These are phyloP conservation scores for Tribolium madens DNA, from an alignment of 1,140 invertebrate species.

Conservation along the genomic window DNA sequence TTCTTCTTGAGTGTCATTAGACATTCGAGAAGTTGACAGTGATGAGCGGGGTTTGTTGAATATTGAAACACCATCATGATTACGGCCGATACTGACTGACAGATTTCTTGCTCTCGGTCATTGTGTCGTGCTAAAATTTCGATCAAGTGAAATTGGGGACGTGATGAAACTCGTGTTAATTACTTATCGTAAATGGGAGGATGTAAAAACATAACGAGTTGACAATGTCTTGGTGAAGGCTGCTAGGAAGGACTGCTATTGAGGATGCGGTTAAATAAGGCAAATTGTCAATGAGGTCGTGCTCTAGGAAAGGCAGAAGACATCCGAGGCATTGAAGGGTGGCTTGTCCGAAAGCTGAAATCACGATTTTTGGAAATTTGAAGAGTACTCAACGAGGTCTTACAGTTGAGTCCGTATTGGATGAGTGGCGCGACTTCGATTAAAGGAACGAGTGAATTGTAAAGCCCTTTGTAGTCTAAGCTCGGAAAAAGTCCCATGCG, in stretches of 20 bases:
- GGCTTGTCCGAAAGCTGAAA: conserved; percentile 89
- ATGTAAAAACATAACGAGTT: conserved; percentile 97
- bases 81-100: conserved; percentile 92
- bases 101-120: conserved; percentile 85
- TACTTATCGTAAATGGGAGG: conserved; percentile 95
- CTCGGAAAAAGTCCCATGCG: conserved; percentile 93
- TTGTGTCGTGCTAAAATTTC: conserved; percentile 73
- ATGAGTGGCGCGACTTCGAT: conserved; percentile 86
- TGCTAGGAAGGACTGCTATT: conserved; percentile 89
- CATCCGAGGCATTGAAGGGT: conserved; percentile 91
- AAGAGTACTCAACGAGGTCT: neutral
- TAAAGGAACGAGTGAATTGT: conserved; percentile 84
- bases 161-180: conserved; percentile 63
- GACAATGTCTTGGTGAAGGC: conserved; percentile 94
- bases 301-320: conserved; percentile 95
- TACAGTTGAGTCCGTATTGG: conserved; percentile 86
- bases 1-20: conserved; percentile 92
- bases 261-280: conserved; percentile 95
- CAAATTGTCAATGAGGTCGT: conserved; percentile 94
- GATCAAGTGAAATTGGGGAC: neutral
- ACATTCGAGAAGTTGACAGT: conserved; percentile 95
- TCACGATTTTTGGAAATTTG: conserved; percentile 18
- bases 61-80: conserved; percentile 99
- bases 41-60: conserved; percentile 90
- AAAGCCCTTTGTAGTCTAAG: conserved; percentile 94